Evolutionary conservation across 2,113 vertebrate genomes (phyloP).

Genomic region (Chlamydotis undulata): DNA sequence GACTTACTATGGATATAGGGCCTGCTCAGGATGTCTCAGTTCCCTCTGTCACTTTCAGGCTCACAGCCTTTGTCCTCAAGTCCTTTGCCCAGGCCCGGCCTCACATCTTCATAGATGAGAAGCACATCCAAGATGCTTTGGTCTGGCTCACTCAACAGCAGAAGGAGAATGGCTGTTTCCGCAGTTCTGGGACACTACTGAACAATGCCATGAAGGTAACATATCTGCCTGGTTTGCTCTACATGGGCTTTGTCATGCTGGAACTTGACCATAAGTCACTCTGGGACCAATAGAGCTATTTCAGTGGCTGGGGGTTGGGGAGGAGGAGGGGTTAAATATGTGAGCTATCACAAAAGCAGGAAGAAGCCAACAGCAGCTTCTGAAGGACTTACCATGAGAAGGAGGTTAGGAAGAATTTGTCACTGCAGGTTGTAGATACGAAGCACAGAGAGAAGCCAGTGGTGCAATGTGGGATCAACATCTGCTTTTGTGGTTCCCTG

Average conservation of each 20-base stretch:
- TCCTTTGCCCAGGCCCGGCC: constrained; percentile 63
- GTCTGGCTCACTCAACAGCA: constrained; percentile 69
- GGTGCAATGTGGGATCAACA: neutral
- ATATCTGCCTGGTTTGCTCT: neutral
- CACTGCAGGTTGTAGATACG: neutral
- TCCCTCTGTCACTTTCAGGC: constrained; percentile 58
- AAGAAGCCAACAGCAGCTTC: neutral
- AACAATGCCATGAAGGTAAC: constrained; percentile 76
- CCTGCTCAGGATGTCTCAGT: neutral
- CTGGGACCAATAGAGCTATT: neutral
- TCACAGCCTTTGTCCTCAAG: constrained; percentile 80
- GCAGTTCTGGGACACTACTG: constrained; percentile 61
- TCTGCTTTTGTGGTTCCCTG: neutral
- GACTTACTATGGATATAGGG: constrained; percentile 42
- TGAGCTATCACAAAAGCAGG: neutral
- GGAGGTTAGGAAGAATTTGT: neutral
- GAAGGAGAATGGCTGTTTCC: constrained; percentile 74
- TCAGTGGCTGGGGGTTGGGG: neutral
- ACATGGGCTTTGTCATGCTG: neutral
- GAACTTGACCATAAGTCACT: constrained; percentile 13
- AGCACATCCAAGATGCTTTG: constrained; percentile 60
- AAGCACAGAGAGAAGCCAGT: neutral
- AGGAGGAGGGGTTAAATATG: neutral
- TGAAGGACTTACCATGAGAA: neutral
- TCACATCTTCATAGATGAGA: constrained; percentile 71